A percentile compares a stretch with the other conserved stretches of the same genome.
Conservation (phyloP, 2,797 vertebrate species). For the Synanceia verrucosa region DNA sequence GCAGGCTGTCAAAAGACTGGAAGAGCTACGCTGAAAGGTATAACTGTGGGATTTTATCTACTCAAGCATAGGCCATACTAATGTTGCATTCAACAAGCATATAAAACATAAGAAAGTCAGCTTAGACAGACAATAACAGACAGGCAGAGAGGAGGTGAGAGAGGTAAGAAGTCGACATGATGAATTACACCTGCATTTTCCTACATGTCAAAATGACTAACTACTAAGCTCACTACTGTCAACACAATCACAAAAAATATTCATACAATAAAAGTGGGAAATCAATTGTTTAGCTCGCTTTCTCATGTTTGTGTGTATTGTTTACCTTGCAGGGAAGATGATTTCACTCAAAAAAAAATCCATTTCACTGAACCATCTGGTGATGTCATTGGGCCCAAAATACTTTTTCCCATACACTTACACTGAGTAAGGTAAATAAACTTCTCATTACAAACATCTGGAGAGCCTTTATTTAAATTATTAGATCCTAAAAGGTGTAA, state of each 20-base stretch:
- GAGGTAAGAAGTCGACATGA: slow-evolving; percentile 29
- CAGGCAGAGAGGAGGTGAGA: neutral
- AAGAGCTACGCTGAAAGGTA: slow-evolving; percentile 43
- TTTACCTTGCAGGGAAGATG: neutral
- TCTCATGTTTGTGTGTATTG: neutral
- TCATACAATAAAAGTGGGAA: neutral
- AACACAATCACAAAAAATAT: neutral
- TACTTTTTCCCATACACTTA: too few relatives aligned
- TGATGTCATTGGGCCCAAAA: too few relatives aligned
- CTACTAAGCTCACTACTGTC: neutral
- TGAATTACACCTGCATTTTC: slow-evolving; percentile 31
- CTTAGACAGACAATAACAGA: neutral
- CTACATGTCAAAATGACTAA: neutral
- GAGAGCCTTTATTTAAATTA: too few relatives aligned
- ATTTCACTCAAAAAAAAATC: too few relatives aligned
- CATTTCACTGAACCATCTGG: too few relatives aligned
- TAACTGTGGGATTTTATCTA: slow-evolving; percentile 23
- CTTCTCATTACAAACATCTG: too few relatives aligned
- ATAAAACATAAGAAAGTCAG: neutral
- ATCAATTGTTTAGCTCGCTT: neutral
- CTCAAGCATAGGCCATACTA: slow-evolving; percentile 8
- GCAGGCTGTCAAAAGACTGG: slow-evolving; percentile 56
- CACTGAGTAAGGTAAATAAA: too few relatives aligned
- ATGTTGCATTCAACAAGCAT: slow-evolving; percentile 14
- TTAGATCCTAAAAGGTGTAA: too few relatives aligned